phyloP scores from a whole-genome alignment of 2,888 invertebrate genomes.

The Drosophila demipolita region DNA sequence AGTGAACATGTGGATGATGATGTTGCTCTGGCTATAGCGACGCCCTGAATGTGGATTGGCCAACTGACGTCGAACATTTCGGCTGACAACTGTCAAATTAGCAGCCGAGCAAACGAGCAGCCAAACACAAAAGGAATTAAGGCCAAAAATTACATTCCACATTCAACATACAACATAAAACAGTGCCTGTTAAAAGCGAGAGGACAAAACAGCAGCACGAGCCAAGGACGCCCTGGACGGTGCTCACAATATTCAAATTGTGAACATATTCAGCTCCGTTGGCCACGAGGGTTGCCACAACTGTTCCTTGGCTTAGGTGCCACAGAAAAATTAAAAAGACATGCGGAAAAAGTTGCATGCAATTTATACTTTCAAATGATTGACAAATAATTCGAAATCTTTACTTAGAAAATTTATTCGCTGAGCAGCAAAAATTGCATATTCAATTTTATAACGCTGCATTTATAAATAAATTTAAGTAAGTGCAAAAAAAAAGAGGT shows the following conservation, averaged over 20 bases:
- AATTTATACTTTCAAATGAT: neutral
- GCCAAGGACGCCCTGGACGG: conserved; percentile 61
- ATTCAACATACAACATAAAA: conserved; percentile 28
- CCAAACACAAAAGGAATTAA: conserved; percentile 70
- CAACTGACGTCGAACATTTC: conserved; percentile 59
- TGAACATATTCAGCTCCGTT: conserved; percentile 21
- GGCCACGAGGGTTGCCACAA: conserved; percentile 34
- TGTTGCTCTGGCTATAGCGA: neutral
- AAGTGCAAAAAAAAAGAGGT: neutral
- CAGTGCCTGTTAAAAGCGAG: conserved; percentile 3
- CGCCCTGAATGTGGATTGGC: conserved; percentile 40
- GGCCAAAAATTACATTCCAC: conserved; percentile 67
- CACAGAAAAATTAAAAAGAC: no score
- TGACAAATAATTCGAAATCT: neutral
- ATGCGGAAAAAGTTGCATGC: no score
- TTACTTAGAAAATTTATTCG: neutral
- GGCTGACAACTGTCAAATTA: conserved; percentile 81
- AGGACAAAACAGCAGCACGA: conserved; percentile 52
- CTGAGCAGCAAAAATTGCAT: neutral
- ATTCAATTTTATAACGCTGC: neutral
- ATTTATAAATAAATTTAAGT: neutral
- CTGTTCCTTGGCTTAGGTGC: neutral
- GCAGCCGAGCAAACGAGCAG: conserved; percentile 58
- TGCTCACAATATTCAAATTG: conserved; percentile 53
- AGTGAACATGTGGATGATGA: conserved; percentile 5